These are phyloP conservation scores for Monomorium pharaonis DNA, from an alignment of 1,140 invertebrate genomes.

Conservation along the genomic window DNA sequence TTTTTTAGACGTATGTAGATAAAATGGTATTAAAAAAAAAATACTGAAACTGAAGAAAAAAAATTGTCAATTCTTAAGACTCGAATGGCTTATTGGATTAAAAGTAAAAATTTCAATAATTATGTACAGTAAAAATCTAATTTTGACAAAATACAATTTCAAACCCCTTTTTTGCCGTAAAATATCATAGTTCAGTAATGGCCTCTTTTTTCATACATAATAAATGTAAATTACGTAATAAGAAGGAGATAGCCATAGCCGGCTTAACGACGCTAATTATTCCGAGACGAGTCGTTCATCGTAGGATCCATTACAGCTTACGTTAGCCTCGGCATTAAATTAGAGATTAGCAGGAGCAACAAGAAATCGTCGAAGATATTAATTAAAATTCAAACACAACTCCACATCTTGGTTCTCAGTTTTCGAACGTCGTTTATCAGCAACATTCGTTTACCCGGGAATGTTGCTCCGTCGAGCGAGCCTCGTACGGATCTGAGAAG, in stretches of 20 bases:
- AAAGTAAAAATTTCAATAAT: background rate
- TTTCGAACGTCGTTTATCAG: slow-evolving; percentile 23
- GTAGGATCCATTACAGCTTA: background rate
- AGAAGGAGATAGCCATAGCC: background rate
- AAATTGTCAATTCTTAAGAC: background rate
- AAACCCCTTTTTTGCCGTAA: background rate
- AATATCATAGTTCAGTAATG: background rate
- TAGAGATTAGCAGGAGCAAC: slow-evolving; percentile 17
- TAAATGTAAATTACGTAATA: slow-evolving; percentile 9
- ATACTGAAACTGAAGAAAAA: background rate
- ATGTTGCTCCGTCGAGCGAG: background rate
- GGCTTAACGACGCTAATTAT: background rate
- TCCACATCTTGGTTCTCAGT: background rate
- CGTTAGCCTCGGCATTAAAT: background rate
- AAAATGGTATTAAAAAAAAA: background rate
- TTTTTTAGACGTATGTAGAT: background rate
- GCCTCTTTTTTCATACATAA: background rate
- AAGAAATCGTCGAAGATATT: slow-evolving; percentile 4
- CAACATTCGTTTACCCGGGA: background rate
- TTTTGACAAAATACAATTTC: background rate
- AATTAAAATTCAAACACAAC: slow-evolving; percentile 45
- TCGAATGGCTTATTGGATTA: background rate
- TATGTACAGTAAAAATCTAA: background rate
- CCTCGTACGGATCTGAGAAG: background rate
- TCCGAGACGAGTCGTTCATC: background rate